Evolutionary conservation across 2,888 invertebrate genomes (phyloP), one percentile per base, ranked within the genome.

Genomic region (Mactromeris polynyma): DNA sequence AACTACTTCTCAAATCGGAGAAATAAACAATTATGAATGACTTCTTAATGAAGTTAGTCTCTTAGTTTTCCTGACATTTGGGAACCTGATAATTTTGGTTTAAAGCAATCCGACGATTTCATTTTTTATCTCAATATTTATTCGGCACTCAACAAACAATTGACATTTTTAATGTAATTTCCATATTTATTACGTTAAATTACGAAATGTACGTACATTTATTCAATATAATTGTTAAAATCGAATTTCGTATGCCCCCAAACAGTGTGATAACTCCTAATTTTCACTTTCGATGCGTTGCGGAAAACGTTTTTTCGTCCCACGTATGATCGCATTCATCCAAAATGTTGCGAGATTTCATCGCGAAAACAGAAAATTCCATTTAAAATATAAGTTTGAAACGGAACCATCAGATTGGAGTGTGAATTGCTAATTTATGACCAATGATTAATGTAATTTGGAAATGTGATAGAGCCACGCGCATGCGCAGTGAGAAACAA

Each of bases 351-450:
- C 9, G n/a, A 64, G 26, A 51, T 51, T 51, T 64, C 26, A 64
- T 26, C 9, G 26, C 26, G 0, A 64, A 64, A 64, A 26, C 26
- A 64, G 58, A 64, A 64, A 2, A 9, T 26, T 64, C 58, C 11
- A 64, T 64, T 64, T 64, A 26, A 64, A 26, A 64, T 64, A 64
- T 26, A n/a, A 58, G 58, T 58, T 64, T 64, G 58, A 64, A 26
- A 64, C 58, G 26, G n/a, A 26, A 64, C 58, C n/a, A 0, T 26
- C 11, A 26, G 54, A 54, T 54, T 54, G 54, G 6, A 54, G n/a
- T n/a, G n/a, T n/a, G n/a, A n/a, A n/a, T n/a, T n/a, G n/a, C 54
- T 54, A 21, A 54, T 64, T 64, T 26, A 64, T 26, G 1, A 64
- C 58, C 58, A 11, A n/a, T 64, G 58, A 64, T 64, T 64, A 26